Base-by-base conservation (phyloP, 2,113 vertebrate genomes). In the Andinoacara biseriatus region DNA sequence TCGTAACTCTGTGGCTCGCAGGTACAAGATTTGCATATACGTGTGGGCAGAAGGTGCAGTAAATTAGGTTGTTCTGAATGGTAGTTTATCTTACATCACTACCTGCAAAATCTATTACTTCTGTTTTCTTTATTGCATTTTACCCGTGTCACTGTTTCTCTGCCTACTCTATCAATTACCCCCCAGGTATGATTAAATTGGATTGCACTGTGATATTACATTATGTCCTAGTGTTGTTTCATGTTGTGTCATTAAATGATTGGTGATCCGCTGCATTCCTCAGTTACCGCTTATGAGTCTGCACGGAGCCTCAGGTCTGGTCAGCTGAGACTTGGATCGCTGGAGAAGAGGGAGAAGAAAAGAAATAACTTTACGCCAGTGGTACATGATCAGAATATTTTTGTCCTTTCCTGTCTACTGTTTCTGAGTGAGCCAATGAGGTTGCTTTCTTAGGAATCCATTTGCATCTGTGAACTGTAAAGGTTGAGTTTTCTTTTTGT, bases 311-410 rank as follows among this genome's bases (percentile, higher is more conserved):
- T 80, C 61, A 6, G 80, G 63, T 72, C 65, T 7, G 58, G 74
- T 69, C 84, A 74, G 76, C 46, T 33, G 63, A 88, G 81, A 80
- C 38, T 11, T 67, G 58, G 80, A 84, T 74, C 49, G 49, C 40
- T 82, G 65, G 76, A 85, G 61, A 29, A 61, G 22, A 33, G 46
- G 31, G 59, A 74, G 60, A 85, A 75, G 40, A 62, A 79, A 78
- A 80, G 67, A 88, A 83, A 83, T 69, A 85, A 86, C 80, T 90
- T 83, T 84, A 86, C 78, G 86, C 87, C 77, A 91, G 13, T 79
- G 83, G 52, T 88, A 77, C 90, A 90, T 88, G 87, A 89, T 86
- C 80, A 61, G 87, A 92, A 93, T 93, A 86, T 84, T 69, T 87
- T 62, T 74, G 74, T 87, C 82, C 52, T 40, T 81, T 58, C 49